Evolutionary conservation across 1,140 invertebrate species (phyloP).

Genomic region (Chironomus tepperi): DNA sequence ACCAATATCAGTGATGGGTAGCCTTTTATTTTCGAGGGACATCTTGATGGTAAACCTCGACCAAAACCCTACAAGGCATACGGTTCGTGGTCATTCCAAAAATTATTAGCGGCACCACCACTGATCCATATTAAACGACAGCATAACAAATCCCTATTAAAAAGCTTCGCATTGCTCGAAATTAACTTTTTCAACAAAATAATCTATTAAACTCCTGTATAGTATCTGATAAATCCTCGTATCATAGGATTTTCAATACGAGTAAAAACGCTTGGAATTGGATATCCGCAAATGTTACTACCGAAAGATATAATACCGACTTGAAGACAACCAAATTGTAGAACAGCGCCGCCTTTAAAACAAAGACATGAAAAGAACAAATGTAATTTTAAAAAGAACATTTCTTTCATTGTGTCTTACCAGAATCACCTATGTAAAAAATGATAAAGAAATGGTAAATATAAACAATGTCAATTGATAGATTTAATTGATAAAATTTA

Average conservation of each 20-base stretch:
- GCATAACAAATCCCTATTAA: too few relatives aligned
- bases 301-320: conserved; percentile 12
- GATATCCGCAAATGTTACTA: neutral
- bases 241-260: conserved; percentile 2
- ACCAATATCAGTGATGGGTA: too few relatives aligned
- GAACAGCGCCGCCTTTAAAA: neutral
- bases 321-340: conserved; percentile 2
- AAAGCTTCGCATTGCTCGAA: too few relatives aligned
- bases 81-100: too few relatives aligned
- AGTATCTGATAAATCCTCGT: neutral
- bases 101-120: too few relatives aligned
- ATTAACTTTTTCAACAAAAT: too few relatives aligned
- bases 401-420: neutral
- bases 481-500: neutral
- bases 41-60: too few relatives aligned
- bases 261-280: neutral
- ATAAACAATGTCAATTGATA: neutral
- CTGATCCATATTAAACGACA: too few relatives aligned
- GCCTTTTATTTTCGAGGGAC: too few relatives aligned
- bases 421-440: neutral
- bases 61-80: too few relatives aligned
- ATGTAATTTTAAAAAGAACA: neutral
- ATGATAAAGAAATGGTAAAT: neutral
- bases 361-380: neutral
- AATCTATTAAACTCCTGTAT: neutral